Base-by-base conservation (phyloP, 2,888 invertebrate species). In the Drosophila neonasuta region DNA sequence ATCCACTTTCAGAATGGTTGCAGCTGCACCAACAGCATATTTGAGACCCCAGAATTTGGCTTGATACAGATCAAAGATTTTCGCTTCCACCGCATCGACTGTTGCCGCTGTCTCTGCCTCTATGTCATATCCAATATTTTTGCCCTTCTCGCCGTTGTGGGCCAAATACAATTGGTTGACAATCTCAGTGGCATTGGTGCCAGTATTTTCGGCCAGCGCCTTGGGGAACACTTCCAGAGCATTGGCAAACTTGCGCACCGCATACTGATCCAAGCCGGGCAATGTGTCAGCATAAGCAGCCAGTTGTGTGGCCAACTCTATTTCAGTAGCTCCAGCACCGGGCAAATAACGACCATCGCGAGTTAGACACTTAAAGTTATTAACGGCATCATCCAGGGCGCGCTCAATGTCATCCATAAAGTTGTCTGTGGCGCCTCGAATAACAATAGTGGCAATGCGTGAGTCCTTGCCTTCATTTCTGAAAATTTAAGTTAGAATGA, bases 401-500 rank as follows among this genome's bases (percentile, higher is more conserved):
- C 99, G 93, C 91, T 99, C 99, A 86, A 99, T 96, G 87, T 99
- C 99, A 91, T 99, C 99, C 97, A 99, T 97, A 88, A 96, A 97
- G 90, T 99, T 99, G 78, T 99, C 98, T 4, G 99, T 99, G 1
- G 99, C 96, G 1, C 99, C 99, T 74, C 99, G 94, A 68, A 99
- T 93, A 10, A 99, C 95, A 79, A 99, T 94, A 0, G 99, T 99
- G 1, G 98, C 94, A 69, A 99, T 96, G 54, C 95, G 94, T 3
- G 97, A 96, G 83, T 97, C 97, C 9, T 92, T 92, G 68, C 95
- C 95, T 62, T 95, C 95, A 91, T 97, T 94, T 82, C 95, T 89
- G 41, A 2, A 66, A 71, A 58, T 13, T 4, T 32, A 42, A 15
- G 3, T 30, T 15, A 29, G 10, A 8, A 8, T 36, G 11, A 36